Percentiles rank a stretch among this genome's conserved stretches.
These are phyloP conservation scores for Polymixis flavicincta DNA, from an alignment of 2,888 invertebrate genomes.

Conservation along the genomic window DNA sequence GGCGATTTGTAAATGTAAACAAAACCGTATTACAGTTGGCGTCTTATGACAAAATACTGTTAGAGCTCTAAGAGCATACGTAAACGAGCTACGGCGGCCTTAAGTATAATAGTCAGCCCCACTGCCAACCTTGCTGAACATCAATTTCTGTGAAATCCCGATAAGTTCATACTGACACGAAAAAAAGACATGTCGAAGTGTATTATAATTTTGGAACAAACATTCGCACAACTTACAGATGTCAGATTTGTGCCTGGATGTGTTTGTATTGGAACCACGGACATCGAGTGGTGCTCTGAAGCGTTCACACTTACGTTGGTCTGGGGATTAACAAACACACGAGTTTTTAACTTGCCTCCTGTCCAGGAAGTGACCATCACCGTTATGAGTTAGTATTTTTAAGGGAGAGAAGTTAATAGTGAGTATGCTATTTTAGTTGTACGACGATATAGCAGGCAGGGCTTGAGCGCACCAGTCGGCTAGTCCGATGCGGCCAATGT, in stretches of 20 bases:
- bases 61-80: background rate
- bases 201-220: conserved; percentile 18
- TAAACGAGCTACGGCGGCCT: background rate
- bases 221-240: conserved; percentile 44
- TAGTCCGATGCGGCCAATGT: too few species aligned
- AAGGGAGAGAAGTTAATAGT: background rate
- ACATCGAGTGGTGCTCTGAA: conserved; percentile 44
- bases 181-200: background rate
- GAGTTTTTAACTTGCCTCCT: conserved; percentile 21
- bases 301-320: conserved; percentile 53
- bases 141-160: background rate
- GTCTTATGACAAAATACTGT: background rate
- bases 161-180: background rate
- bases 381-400: conserved; percentile 10
- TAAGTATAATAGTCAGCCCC: background rate
- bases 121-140: background rate
- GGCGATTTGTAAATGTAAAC: background rate
- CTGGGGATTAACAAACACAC: conserved; percentile 51
- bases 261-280: conserved; percentile 36
- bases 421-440: background rate
- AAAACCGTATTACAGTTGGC: background rate
- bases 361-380: conserved; percentile 19
- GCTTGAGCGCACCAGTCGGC: too few species aligned
- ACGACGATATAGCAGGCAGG: background rate
- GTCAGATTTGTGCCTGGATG: conserved; percentile 37